These are phyloP conservation scores for Stigmatopora nigra DNA, from an alignment of 2,113 vertebrate species.

Conservation along the genomic window DNA sequence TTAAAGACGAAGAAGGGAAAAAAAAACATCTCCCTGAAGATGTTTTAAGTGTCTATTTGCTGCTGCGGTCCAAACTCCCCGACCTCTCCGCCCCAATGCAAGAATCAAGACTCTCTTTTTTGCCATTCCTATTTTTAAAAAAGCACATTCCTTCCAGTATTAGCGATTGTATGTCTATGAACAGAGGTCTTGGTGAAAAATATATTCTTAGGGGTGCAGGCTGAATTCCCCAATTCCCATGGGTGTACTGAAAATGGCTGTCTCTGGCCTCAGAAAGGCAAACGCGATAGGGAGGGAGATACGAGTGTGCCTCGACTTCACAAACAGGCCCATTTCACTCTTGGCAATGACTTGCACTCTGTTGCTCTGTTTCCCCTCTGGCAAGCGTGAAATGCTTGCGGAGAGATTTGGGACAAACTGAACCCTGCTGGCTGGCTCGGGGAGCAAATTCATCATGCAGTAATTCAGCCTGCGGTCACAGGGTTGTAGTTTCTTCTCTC, in stretches of 20 bases:
- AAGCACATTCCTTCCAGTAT: slow-evolving; percentile 57
- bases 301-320: slow-evolving; percentile 56
- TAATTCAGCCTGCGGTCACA: slow-evolving; percentile 33
- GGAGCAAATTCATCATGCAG: slow-evolving; percentile 42
- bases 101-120: neutral
- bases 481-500: slow-evolving; percentile 32
- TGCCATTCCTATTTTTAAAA: slow-evolving; percentile 49
- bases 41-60: slow-evolving; percentile 31
- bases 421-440: slow-evolving; percentile 40
- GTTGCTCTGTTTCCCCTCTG: slow-evolving; percentile 52
- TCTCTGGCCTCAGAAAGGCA: slow-evolving; percentile 46
- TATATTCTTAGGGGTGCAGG: slow-evolving; percentile 55
- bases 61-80: slow-evolving; percentile 8
- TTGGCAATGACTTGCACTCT: slow-evolving; percentile 46
- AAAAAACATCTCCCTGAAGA: slow-evolving; percentile 24
- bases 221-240: slow-evolving; percentile 60
- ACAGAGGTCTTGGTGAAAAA: slow-evolving; percentile 53
- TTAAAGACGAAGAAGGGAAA: slow-evolving; percentile 26
- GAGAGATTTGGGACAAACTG: slow-evolving; percentile 49
- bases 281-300: slow-evolving; percentile 52
- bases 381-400: slow-evolving; percentile 46
- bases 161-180: slow-evolving; percentile 52
- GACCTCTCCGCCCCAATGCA: neutral
- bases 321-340: slow-evolving; percentile 53
- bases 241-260: slow-evolving; percentile 61